Conservation (phyloP, 2,113 vertebrate species). For the Dendropsophus ebraccatus region DNA sequence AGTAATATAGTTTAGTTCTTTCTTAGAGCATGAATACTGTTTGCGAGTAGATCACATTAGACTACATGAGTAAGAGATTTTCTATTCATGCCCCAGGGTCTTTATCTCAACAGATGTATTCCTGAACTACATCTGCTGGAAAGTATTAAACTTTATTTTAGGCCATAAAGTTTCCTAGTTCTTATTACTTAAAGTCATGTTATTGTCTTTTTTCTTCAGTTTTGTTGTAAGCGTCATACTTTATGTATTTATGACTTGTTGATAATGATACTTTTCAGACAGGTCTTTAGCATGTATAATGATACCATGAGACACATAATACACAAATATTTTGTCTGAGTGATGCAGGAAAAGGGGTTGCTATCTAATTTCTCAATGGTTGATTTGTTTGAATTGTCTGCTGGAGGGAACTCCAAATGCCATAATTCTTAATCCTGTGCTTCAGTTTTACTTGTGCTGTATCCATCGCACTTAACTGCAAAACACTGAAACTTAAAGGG, state of each 20-base stretch:
- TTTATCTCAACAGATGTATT: conserved; percentile 2
- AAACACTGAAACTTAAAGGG: no score
- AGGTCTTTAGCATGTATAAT: neutral
- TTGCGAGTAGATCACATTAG: neutral
- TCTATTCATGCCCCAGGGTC: neutral
- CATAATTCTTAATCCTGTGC: no score
- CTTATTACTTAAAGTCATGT: neutral
- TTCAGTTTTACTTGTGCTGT: no score
- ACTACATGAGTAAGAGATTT: neutral
- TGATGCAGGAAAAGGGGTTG: no score
- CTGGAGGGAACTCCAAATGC: no score
- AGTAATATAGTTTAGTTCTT: neutral
- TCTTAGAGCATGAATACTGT: neutral
- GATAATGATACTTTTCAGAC: neutral
- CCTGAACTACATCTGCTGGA: neutral
- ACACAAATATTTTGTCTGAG: no score
- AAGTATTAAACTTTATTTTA: neutral
- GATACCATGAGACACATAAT: no score
- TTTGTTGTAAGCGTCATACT: neutral
- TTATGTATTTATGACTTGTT: neutral
- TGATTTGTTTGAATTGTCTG: no score
- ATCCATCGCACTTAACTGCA: no score
- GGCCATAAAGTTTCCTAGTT: neutral
- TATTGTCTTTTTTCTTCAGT: neutral
- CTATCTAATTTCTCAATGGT: no score